Evolutionary conservation across 2,797 vertebrate species (phyloP).

Genomic region (Babyrousa celebensis): DNA sequence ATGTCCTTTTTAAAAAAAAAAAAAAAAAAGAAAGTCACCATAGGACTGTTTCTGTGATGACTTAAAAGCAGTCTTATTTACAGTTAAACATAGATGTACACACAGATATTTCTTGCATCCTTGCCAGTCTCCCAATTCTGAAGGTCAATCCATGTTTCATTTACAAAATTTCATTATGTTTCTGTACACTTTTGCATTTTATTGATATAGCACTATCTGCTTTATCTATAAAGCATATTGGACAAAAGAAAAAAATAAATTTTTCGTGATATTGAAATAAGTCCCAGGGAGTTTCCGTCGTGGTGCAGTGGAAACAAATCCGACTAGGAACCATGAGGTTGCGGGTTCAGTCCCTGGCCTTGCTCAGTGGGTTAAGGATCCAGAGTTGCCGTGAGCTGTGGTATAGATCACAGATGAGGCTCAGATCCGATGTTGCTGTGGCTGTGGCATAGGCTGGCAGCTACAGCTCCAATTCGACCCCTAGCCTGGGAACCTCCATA

Average conservation of each 20-base stretch:
- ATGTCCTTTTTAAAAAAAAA: too few species aligned
- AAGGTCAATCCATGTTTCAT: neutral
- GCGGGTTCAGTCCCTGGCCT: too few species aligned
- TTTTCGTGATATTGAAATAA: slow-evolving; percentile 64
- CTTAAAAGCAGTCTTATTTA: neutral
- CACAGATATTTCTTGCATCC: neutral
- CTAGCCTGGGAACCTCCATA: too few species aligned
- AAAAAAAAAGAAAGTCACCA: neutral
- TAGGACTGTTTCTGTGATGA: slow-evolving; percentile 49
- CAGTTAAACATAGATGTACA: neutral
- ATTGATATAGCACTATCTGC: neutral
- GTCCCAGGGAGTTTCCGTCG: neutral
- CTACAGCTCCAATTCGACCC: too few species aligned
- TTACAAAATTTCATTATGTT: slow-evolving; percentile 49
- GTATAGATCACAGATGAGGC: too few species aligned
- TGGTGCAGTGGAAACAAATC: too few species aligned
- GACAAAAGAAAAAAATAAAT: slow-evolving; percentile 26
- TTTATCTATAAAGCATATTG: slow-evolving; percentile 61
- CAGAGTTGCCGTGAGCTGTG: too few species aligned
- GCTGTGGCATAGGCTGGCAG: too few species aligned
- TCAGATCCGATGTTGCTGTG: too few species aligned
- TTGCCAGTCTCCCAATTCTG: neutral
- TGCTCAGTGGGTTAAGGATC: too few species aligned
- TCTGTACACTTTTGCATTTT: slow-evolving; percentile 17
- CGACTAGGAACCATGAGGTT: too few species aligned